Evolutionary conservation across 2,113 vertebrate species (phyloP), one percentile per base, ranked within the genome.

Genomic region (Osmerus eperlanus): DNA sequence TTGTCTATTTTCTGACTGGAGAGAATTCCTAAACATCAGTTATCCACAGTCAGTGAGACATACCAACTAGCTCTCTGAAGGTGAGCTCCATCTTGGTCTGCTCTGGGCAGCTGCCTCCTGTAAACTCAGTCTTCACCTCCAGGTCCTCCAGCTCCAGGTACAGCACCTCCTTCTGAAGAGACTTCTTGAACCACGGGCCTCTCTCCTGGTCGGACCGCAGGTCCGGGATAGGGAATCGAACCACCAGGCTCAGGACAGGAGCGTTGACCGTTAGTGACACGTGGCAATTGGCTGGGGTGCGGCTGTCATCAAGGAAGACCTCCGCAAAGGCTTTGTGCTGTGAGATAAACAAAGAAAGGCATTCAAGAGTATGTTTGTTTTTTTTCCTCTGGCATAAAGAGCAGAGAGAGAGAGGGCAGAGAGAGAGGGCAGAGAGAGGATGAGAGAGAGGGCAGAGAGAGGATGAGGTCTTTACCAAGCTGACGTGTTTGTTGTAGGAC

Each of bases 291-390:
- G 93, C 87, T 62, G 97, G 97, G 65, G 90, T 92, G 68, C 91
- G 94, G 7, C 93, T 93, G 81, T 99, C 97, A 73, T 99, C 97
- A 41, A 98, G 91, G 80, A 99, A 98, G 72, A 99, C 95, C 87
- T 99, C 97, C n/a, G 96, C 92, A 84, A 99, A 99, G 36, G 97
- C 97, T 82, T 98, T 98, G 81, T 98, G 97, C 97, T 99, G 84
- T 36, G 71, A 89, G 78, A 67, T 52, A 0, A 55, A 64, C 19
- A 32, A 2, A 59, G 52, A 56, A 3, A 75, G 18, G 71, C 13
- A 70, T 9, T 19, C 8, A 21, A 13, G 19, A 18, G 15, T 28
- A 51, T 92, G 91, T 41, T 93, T 94, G 83, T 92, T 94, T 94
- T 36, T 64, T 13, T 52, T 9, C 18, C 52, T 41, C 70, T 53